A percentile compares a stretch with the other conserved stretches of the same genome.
Evolutionary conservation across 1,140 invertebrate genomes (phyloP).

Genomic region (Aplysia californica): DNA sequence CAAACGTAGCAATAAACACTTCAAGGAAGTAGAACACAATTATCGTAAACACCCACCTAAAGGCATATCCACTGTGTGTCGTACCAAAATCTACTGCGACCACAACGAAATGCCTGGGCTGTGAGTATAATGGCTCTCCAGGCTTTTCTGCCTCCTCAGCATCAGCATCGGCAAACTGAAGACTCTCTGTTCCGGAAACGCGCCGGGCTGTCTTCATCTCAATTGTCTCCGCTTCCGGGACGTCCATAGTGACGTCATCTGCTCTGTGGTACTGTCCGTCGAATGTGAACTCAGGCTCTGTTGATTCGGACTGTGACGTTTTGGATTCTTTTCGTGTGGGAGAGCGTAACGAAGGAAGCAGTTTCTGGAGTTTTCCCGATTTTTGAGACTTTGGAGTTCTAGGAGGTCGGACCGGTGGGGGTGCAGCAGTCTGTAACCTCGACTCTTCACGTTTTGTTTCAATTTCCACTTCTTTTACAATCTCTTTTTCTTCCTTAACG

Average conservation of each 20-base stretch:
- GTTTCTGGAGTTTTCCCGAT: slow-evolving; percentile 2
- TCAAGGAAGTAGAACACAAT: no score
- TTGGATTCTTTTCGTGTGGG: neutral
- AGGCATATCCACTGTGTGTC: slow-evolving; percentile 74
- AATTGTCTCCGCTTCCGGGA: no score
- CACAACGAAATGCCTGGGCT: slow-evolving; percentile 68
- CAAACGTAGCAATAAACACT: no score
- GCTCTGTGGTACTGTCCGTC: slow-evolving; percentile 28
- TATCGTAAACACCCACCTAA: slow-evolving; percentile 50
- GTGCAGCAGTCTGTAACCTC: neutral
- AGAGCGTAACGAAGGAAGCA: neutral
- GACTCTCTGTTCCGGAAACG: neutral
- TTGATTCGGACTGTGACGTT: neutral
- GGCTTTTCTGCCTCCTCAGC: neutral
- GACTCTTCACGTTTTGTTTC: no score
- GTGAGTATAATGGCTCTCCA: neutral
- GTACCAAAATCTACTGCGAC: slow-evolving; percentile 75
- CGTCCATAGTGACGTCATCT: slow-evolving; percentile 20
- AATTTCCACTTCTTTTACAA: no score
- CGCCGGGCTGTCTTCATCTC: no score
- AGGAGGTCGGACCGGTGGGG: neutral
- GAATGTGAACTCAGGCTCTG: slow-evolving; percentile 1
- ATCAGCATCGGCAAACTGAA: neutral
- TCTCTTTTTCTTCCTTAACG: no score
- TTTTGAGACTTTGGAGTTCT: slow-evolving; percentile 18